Evolutionary conservation across 2,113 vertebrate species (phyloP), one percentile per base, ranked within the genome.

Genomic region (Ramphastos sulfuratus): DNA sequence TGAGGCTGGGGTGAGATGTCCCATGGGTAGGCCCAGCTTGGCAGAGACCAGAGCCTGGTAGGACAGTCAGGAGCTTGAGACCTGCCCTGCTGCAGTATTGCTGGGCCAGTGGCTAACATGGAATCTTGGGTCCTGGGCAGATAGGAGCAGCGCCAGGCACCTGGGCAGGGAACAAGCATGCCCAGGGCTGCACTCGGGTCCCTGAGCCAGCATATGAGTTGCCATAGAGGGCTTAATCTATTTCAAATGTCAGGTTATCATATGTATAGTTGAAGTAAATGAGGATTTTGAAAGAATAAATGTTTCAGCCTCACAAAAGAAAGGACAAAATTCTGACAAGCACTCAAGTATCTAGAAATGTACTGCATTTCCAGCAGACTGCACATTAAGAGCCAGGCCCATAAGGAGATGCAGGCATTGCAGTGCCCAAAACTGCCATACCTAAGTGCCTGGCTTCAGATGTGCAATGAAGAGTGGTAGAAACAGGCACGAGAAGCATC

Each of bases 111-210:
- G 37, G 23, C 42, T 82, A 67, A 27, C 18, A 6, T 8, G 64
- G 17, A 6, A 15, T 31, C 21, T 31, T 65, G 50, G n/a, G 46
- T 25, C 9, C 1, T 56, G 46, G 64, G 35, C 37, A 69, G 24
- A 20, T 17, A 4, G 0, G 7, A 58, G 25, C 18, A 72, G 16
- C 25, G 28, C 48, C 15, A 59, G 55, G 9, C 27, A 15, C 13
- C 37, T 67, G 63, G 24, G 12, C 52, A 67, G 39, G n/a, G 61
- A 70, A 52, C 46, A 70, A 10, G 37, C 37, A 60, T 17, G 28
- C 18, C 23, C 0, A 0, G 7, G 15, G 10, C 2, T 58, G 39
- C 23, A 21, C 48, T 82, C 17, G 31, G 15, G 20, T 19, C 48
- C 17, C 48, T 59, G 11, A 82, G 30, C 35, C 58, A 80, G 73